Evolutionary conservation across 2,113 vertebrate species (phyloP).

Genomic region (Tautogolabrus adspersus): DNA sequence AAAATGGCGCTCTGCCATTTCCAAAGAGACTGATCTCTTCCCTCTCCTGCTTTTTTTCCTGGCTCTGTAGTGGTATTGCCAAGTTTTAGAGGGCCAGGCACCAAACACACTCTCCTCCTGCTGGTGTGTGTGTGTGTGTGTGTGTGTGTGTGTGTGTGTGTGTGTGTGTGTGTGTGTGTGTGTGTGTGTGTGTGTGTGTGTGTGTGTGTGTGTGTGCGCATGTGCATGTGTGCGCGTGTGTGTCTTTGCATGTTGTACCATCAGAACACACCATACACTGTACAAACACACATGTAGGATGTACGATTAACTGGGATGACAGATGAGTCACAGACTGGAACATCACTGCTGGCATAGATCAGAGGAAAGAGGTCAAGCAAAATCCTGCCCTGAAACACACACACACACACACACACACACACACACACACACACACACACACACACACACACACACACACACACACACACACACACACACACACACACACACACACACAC

Average conservation of each 20-base stretch:
- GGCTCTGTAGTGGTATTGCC: conserved; percentile 46
- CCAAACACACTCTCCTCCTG: conserved; percentile 17
- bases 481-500: background rate
- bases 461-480: background rate
- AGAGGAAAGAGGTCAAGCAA: conserved; percentile 60
- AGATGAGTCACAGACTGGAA: conserved; percentile 59
- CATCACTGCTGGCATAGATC: conserved; percentile 58
- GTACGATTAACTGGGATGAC: conserved; percentile 47
- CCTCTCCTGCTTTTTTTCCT: conserved; percentile 21
- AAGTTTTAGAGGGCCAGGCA: conserved; percentile 67
- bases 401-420: background rate
- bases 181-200: conserved; percentile 33
- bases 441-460: background rate
- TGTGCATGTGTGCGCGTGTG: too few species aligned
- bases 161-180: conserved; percentile 36
- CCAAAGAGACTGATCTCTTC: conserved; percentile 52
- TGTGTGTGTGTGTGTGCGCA: conserved; percentile 22
- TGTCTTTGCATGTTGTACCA: conserved; percentile 18
- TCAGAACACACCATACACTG: conserved; percentile 49
- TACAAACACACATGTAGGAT: conserved; percentile 45
- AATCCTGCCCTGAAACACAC: conserved; percentile 12
- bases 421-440: background rate
- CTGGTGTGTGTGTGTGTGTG: conserved; percentile 40
- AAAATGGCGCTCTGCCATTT: conserved; percentile 62
- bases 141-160: conserved; percentile 26